phyloP scores from a whole-genome alignment of 2,113 vertebrate species.

The Strigops habroptila region DNA sequence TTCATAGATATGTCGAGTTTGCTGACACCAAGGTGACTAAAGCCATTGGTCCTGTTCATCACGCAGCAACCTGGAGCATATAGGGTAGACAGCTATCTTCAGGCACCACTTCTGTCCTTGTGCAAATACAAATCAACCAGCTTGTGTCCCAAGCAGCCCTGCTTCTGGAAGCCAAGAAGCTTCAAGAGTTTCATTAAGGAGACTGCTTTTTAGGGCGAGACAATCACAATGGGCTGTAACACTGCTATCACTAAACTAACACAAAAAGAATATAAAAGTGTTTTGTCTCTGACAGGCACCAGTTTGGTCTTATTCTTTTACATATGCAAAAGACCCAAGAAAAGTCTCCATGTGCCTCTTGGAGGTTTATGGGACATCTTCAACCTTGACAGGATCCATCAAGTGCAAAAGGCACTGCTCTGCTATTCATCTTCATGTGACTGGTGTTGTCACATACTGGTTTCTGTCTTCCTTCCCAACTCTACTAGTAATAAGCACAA shows the following conservation, averaged over 20 bases:
- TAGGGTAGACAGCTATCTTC: background rate
- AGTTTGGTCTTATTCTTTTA: background rate
- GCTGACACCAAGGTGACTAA: background rate
- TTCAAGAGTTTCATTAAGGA: background rate
- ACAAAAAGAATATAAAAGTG: background rate
- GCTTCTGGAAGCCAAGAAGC: background rate
- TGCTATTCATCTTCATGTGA: background rate
- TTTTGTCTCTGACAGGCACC: background rate
- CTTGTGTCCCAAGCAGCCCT: background rate
- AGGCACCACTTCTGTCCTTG: background rate
- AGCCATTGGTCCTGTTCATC: background rate
- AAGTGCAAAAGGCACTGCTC: background rate
- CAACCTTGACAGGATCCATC: background rate
- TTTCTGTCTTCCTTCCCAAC: background rate
- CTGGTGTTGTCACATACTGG: background rate
- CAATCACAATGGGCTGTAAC: background rate
- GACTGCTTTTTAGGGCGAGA: background rate
- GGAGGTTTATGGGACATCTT: background rate
- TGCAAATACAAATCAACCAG: background rate
- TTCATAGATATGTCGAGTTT: background rate
- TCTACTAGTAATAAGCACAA: background rate
- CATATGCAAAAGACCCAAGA: background rate
- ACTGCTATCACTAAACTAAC: background rate
- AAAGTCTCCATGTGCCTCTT: background rate
- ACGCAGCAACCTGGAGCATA: accelerated